These are phyloP conservation scores for Mus minutoides DNA, from an alignment of 2,797 vertebrate species.

Conservation along the genomic window DNA sequence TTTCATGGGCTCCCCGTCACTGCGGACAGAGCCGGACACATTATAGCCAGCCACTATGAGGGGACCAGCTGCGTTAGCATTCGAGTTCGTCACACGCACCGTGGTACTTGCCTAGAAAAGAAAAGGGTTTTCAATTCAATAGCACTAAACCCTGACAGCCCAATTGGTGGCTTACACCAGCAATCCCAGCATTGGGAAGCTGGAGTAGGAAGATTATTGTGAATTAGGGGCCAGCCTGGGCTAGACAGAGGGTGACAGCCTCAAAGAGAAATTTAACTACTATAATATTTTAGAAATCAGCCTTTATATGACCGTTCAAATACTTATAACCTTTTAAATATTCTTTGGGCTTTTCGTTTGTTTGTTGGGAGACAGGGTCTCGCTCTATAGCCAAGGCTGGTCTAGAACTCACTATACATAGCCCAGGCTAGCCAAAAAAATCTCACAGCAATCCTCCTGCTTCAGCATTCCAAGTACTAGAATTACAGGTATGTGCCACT, in stretches of 20 bases:
- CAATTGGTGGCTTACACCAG: neutral
- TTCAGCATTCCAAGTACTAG: neutral
- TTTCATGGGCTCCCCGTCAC: slow-evolving; percentile 99
- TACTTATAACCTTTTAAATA: slow-evolving; percentile 81
- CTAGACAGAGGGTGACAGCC: neutral
- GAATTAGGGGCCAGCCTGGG: neutral
- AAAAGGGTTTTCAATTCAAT: neutral
- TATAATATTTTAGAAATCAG: slow-evolving; percentile 90
- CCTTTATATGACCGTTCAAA: slow-evolving; percentile 90
- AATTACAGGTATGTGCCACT: neutral
- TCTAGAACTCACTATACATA: neutral
- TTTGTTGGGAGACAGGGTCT: neutral
- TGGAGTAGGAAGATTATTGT: neutral
- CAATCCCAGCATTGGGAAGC: neutral
- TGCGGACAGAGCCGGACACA: slow-evolving; percentile 95
- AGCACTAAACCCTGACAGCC: neutral
- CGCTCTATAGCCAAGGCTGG: neutral
- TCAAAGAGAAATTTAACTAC: slow-evolving; percentile 91
- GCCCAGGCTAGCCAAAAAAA: neutral
- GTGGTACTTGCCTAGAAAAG: slow-evolving; percentile 90
- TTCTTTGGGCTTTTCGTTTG: neutral
- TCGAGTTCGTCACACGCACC: slow-evolving; percentile 93
- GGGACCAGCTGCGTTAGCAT: slow-evolving; percentile 91
- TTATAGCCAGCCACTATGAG: slow-evolving; percentile 97
- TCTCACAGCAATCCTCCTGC: neutral